phyloP scores from a whole-genome alignment of 2,797 vertebrate genomes.

The Cryptoblepharus egeriae region DNA sequence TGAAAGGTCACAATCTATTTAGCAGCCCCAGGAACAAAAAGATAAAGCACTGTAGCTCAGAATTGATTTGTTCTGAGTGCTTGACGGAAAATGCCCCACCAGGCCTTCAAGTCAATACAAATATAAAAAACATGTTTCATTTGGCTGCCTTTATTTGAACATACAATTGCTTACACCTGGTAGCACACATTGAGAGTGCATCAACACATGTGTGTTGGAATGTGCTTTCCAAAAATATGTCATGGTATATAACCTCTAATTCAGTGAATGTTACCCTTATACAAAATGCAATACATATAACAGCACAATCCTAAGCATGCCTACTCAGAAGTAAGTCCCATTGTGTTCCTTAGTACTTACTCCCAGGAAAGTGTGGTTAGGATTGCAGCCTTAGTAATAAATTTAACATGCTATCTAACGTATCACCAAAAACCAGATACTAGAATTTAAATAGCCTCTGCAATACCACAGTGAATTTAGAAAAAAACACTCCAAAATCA shows the following conservation, averaged over 20 bases:
- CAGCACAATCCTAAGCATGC: too few relatives aligned
- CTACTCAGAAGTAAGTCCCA: too few relatives aligned
- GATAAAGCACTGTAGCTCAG: background rate
- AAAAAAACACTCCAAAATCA: background rate
- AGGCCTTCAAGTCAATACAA: background rate
- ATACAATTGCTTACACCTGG: background rate
- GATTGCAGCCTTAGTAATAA: too few relatives aligned
- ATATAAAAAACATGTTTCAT: slow-evolving; percentile 7
- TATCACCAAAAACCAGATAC: background rate
- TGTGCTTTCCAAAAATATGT: background rate
- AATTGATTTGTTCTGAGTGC: background rate
- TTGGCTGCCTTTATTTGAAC: background rate
- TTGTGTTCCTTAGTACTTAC: too few relatives aligned
- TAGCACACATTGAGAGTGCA: slow-evolving; percentile 13
- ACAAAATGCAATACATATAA: background rate
- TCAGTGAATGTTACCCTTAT: background rate
- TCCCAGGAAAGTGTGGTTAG: too few relatives aligned
- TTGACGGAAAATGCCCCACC: background rate
- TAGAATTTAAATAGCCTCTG: accelerated
- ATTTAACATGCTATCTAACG: accelerated
- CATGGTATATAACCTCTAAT: background rate
- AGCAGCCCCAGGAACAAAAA: background rate
- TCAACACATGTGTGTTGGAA: background rate
- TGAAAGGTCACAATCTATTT: slow-evolving; percentile 1
- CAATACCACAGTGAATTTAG: background rate